Evolutionary conservation across 1,140 invertebrate genomes (phyloP).

Genomic region (Himalopsyche phryganea): DNA sequence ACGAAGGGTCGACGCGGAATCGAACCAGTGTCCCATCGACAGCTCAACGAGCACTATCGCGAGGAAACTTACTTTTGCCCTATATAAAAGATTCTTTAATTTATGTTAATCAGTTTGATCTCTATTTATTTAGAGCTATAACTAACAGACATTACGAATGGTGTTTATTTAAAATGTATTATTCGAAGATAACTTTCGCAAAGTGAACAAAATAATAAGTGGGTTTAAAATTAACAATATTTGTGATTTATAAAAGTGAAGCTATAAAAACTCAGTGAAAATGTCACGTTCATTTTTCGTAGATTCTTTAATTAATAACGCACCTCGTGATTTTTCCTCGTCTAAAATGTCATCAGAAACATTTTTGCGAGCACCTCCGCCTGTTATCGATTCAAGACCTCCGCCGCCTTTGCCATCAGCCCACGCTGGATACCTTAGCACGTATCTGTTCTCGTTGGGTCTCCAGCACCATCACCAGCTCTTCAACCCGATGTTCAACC

Average conservation of each 20-base stretch:
- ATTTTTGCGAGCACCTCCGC: constrained; percentile 41
- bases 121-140: too few relatives aligned
- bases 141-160: too few relatives aligned
- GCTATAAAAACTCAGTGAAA: neutral
- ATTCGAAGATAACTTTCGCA: too few relatives aligned
- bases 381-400: constrained; percentile 43
- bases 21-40: constrained; percentile 4
- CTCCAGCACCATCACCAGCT: constrained; percentile 57
- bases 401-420: constrained; percentile 57
- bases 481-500: constrained; percentile 43
- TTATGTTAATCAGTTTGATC: too few relatives aligned
- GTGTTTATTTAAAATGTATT: too few relatives aligned
- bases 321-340: constrained; percentile 51
- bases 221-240: too few relatives aligned
- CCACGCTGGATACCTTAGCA: constrained; percentile 57
- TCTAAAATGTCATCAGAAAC: constrained; percentile 41
- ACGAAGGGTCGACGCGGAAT: constrained; percentile 2
- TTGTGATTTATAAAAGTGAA: too few relatives aligned
- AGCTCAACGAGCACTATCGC: constrained; percentile 4
- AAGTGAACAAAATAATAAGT: too few relatives aligned
- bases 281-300: constrained; percentile 76
- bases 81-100: too few relatives aligned
- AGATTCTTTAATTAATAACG: constrained; percentile 68
- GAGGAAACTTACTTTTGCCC: neutral
- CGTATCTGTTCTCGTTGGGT: constrained; percentile 59